Conservation (phyloP, 2,113 vertebrate genomes). For the Sturnira hondurensis region DNA sequence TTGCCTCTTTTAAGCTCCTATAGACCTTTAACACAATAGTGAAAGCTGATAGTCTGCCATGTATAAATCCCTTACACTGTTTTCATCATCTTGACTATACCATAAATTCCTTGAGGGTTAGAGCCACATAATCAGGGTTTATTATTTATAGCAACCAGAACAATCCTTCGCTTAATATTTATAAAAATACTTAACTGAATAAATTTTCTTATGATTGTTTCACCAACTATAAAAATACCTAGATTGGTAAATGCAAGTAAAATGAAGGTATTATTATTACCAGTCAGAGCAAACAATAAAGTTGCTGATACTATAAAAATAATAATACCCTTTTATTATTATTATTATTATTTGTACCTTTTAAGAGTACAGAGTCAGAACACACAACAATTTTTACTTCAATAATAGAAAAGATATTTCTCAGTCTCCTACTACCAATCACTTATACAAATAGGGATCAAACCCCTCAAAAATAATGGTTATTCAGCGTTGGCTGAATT, state of each 20-base stretch:
- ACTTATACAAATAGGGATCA: neutral
- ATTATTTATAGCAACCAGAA: constrained; percentile 23
- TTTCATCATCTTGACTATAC: neutral
- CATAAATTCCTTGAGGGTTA: neutral
- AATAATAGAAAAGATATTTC: neutral
- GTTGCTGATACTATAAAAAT: neutral
- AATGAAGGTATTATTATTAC: neutral
- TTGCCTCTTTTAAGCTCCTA: neutral
- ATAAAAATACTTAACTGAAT: neutral
- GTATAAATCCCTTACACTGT: neutral
- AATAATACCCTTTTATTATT: neutral
- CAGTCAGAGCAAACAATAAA: neutral
- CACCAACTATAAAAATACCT: neutral
- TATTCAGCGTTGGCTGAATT: neutral
- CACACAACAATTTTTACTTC: constrained; percentile 35
- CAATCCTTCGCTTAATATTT: neutral
- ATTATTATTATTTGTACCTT: too few species aligned
- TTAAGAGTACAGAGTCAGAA: constrained; percentile 27
- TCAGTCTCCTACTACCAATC: neutral
- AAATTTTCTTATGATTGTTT: constrained; percentile 33
- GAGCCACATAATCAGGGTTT: neutral
- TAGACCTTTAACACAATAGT: neutral
- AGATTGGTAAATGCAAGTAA: neutral
- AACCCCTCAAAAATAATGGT: neutral
- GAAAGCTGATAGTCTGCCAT: neutral